phyloP scores from a whole-genome alignment of 64 coral and sea anemone genomes.

The Trachythela sp. region DNA sequence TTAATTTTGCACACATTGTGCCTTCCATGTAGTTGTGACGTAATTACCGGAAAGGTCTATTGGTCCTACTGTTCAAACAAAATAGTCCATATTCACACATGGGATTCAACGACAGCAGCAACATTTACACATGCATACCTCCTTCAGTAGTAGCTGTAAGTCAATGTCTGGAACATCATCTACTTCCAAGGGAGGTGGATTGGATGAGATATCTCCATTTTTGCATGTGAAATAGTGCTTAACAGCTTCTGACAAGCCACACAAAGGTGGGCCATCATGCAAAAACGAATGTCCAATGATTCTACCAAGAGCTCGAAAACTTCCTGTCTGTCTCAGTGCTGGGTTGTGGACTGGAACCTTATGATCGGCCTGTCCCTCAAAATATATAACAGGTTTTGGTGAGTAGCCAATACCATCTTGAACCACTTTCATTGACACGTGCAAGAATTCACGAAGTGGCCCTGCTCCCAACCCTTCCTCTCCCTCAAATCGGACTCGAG shows the following conservation, averaged over 20 bases:
- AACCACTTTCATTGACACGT: neutral
- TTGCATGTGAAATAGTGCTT: conserved; percentile 10
- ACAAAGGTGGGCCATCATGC: neutral
- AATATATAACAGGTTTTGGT: neutral
- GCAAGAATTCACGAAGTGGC: neutral
- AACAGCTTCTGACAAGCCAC: neutral
- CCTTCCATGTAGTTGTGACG: neutral
- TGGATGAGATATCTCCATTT: neutral
- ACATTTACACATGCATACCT: neutral
- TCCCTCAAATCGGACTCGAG: neutral
- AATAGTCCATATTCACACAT: neutral
- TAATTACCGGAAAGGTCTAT: neutral
- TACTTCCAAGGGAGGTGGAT: neutral
- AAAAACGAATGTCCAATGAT: neutral
- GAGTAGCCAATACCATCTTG: neutral
- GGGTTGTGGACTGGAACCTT: neutral
- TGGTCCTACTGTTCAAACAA: conserved; percentile 16
- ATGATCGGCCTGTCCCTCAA: neutral
- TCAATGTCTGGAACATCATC: conserved; percentile 9
- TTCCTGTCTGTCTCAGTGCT: neutral
- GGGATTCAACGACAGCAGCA: neutral
- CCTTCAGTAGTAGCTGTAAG: neutral
- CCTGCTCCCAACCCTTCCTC: neutral
- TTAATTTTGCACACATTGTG: too few species aligned
- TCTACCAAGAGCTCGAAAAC: neutral